phyloP scores from a whole-genome alignment of 2,113 vertebrate genomes.

The Apodemus speciosus region DNA sequence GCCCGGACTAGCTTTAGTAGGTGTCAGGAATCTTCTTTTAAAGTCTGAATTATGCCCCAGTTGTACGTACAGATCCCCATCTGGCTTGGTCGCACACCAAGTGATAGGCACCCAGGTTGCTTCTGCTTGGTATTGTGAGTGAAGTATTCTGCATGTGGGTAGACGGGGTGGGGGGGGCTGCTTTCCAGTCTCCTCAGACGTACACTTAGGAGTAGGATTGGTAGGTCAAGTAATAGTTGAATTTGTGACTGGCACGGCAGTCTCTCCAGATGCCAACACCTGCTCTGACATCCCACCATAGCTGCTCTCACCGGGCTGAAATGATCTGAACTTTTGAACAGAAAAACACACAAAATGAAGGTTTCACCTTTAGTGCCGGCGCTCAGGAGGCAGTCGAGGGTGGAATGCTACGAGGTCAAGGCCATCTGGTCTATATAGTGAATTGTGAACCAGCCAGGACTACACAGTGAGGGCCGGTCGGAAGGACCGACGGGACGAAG shows the following conservation, averaged over 20 bases:
- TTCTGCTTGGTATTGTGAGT: not conserved
- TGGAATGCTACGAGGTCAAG: not conserved
- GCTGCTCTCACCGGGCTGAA: not conserved
- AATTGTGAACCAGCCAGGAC: not conserved
- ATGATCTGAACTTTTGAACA: not conserved
- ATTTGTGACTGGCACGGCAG: fast-evolving
- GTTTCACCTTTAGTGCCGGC: not conserved
- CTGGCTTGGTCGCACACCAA: not conserved
- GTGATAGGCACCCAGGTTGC: fast-evolving
- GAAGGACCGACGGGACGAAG: not conserved
- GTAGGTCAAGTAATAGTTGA: fast-evolving
- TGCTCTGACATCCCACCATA: not conserved
- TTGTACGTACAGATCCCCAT: fast-evolving
- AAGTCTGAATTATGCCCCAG: too few species aligned
- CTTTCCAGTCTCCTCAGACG: not conserved
- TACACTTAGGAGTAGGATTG: fast-evolving
- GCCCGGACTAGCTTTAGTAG: fast-evolving
- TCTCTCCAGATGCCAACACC: not conserved
- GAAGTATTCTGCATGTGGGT: fast-evolving
- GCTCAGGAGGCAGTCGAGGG: not conserved
- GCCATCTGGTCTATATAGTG: not conserved
- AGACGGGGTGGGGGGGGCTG: fast-evolving
- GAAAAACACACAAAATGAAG: not conserved
- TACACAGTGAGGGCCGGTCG: not conserved
- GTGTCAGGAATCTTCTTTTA: not conserved